Conservation (phyloP, 2,113 vertebrate species). For the Phylloscopus trochilus region DNA sequence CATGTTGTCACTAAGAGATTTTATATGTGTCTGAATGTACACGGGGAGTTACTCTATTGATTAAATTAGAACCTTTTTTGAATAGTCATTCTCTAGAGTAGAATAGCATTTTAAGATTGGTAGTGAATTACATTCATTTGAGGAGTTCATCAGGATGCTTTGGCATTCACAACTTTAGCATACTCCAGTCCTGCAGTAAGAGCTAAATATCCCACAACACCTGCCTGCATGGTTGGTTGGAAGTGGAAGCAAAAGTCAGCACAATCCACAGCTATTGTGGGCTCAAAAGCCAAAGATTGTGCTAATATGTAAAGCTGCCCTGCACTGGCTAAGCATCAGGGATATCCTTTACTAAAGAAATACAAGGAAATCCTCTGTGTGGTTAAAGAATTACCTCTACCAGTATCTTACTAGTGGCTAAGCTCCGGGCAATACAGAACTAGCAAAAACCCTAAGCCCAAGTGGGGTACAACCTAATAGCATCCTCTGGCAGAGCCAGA, state of each 20-base stretch:
- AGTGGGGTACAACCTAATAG: slow-evolving; percentile 30
- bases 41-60: background rate
- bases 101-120: background rate
- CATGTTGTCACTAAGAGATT: background rate
- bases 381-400: slow-evolving; percentile 27
- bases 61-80: slow-evolving; percentile 8
- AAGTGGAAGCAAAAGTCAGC: background rate
- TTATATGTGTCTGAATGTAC: background rate
- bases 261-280: background rate
- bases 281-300: background rate
- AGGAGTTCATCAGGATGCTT: background rate
- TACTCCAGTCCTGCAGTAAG: background rate
- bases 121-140: background rate
- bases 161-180: background rate
- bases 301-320: background rate
- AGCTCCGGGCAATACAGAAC: slow-evolving; percentile 39
- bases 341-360: slow-evolving; percentile 6
- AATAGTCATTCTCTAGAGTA: background rate
- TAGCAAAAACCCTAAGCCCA: slow-evolving; percentile 39
- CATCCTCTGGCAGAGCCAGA: slow-evolving; percentile 42
- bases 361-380: background rate
- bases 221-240: background rate
- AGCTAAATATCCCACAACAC: background rate
- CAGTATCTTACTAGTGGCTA: background rate
- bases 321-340: background rate